These are phyloP conservation scores for Notiomystis cincta DNA, from an alignment of 2,113 vertebrate genomes.

Conservation along the genomic window DNA sequence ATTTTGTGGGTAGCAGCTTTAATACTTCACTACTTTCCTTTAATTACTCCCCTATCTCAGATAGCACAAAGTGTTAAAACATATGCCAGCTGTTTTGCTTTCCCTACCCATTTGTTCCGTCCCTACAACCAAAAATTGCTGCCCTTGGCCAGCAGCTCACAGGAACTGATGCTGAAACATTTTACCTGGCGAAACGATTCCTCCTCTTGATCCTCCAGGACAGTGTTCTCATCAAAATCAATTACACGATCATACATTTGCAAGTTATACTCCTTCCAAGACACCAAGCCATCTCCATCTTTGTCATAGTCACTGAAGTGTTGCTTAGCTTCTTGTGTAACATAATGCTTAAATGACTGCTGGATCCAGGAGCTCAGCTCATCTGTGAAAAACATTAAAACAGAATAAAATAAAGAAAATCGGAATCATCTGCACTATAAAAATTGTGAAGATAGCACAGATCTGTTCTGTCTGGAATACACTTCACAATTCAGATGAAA, in stretches of 20 bases:
- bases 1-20: not conserved
- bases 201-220: constrained; percentile 86
- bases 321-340: constrained; percentile 88
- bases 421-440: not conserved
- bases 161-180: constrained; percentile 6
- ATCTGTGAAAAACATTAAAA: constrained; percentile 69
- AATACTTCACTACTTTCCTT: not conserved
- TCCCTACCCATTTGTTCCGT: not conserved
- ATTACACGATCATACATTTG: constrained; percentile 84
- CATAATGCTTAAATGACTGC: constrained; percentile 89
- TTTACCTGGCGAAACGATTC: constrained; percentile 89
- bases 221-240: constrained; percentile 78
- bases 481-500: not conserved
- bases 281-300: constrained; percentile 80
- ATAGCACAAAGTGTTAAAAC: not conserved
- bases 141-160: not conserved
- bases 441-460: not conserved
- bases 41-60: constrained; percentile 21
- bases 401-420: not conserved
- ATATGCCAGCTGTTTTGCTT: not conserved
- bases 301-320: constrained; percentile 86
- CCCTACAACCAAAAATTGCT: not conserved
- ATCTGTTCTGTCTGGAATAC: not conserved
- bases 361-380: constrained; percentile 95
- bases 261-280: constrained; percentile 91